Conservation (phyloP, 2,888 invertebrate genomes). For the Dynastes hyllus region DNA sequence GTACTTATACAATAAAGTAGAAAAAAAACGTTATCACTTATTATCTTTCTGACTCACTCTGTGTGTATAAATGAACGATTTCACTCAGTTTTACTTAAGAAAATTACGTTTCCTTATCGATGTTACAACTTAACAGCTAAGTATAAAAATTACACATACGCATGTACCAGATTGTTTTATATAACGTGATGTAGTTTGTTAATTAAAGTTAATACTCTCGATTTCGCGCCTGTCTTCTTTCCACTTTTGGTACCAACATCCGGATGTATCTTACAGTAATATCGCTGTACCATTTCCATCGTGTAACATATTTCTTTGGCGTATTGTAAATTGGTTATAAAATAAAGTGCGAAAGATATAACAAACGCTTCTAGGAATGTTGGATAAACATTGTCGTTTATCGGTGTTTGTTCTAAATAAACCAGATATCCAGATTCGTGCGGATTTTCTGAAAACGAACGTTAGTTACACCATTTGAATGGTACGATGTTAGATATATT, state of each 20-base stretch:
- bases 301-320: slow-evolving; percentile 46
- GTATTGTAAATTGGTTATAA: slow-evolving; percentile 52
- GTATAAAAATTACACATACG: too few species aligned
- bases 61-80: too few species aligned
- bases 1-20: too few species aligned
- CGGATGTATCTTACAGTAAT: slow-evolving; percentile 54
- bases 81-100: not conserved
- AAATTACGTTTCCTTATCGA: not conserved
- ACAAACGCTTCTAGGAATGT: slow-evolving; percentile 47
- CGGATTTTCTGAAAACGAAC: slow-evolving; percentile 6
- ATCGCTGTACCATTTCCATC: slow-evolving; percentile 54
- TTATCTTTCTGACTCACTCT: too few species aligned
- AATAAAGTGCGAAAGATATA: slow-evolving; percentile 51
- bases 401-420: slow-evolving; percentile 21
- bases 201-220: slow-evolving; percentile 5
- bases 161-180: not conserved
- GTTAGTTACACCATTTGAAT: too few species aligned
- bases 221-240: slow-evolving; percentile 17
- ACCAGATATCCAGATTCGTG: slow-evolving; percentile 18
- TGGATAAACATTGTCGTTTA: slow-evolving; percentile 23
- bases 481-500: not conserved
- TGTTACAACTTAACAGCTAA: too few species aligned
- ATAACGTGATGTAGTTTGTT: slow-evolving; percentile 9
- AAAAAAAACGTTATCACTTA: too few species aligned
- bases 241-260: slow-evolving; percentile 51